Base-by-base conservation (phyloP, 2,888 invertebrate genomes). In the Lasioglossum villosulum region DNA sequence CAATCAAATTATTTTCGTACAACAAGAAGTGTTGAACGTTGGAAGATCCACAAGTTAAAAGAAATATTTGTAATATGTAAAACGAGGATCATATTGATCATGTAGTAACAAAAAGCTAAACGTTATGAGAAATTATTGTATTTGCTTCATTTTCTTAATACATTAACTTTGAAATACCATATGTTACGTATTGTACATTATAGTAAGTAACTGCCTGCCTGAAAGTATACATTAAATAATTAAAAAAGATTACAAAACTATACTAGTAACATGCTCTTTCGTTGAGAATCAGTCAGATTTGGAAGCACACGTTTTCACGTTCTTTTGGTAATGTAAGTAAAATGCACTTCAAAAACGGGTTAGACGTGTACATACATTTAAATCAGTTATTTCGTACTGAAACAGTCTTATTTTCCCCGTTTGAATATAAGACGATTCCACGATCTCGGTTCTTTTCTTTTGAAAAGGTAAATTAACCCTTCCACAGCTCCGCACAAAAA, bases 101-200 rank as follows among this genome's bases (percentile, higher is more conserved):
- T 10, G 23, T 10, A 39, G 56, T 76, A 70, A 70, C 39, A 48
- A 30, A 68, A 68, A 27, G n/a, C 45, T 56, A 12, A 16, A 34
- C 66, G 56, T 84, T 84, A 78, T 84, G 78, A 75, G 45, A 84
- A 84, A 84, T 71, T 75, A 78, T 84, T 80, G 68, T 84, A 75
- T 84, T 71, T 78, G 16, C n/a, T 78, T 78, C 84, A 45, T 56
- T 84, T 84, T 63, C 73, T 78, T 66, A 72, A n/a, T 84, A 84
- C 84, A 84, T 74, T 48, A 71, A 63, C 16, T 75, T 78, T 72
- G 19, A 71, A 56, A 84, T 56, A 84, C 39, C 63, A 75, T 84
- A 75, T 45, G 14, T 72, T 75, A 72, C 27, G 30, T 68, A 45
- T 82, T 82, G 48, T 75, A 59, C 56, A 77, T 66, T 82, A 82